These are phyloP conservation scores for Mythimna impura DNA, from an alignment of 2,888 invertebrate genomes.

Conservation along the genomic window DNA sequence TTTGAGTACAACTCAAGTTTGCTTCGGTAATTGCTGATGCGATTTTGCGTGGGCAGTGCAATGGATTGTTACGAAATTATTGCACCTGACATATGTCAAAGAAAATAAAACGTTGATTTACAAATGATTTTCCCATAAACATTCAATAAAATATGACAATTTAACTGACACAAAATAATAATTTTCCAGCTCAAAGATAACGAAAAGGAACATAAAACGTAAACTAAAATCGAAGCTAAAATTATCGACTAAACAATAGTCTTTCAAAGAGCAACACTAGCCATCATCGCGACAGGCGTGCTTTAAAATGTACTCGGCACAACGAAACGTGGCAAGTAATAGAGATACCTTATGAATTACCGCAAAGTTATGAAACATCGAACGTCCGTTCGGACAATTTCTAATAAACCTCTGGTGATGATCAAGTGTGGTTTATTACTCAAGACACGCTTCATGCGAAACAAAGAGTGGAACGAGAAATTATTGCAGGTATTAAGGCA, in stretches of 20 bases:
- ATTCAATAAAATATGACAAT: constrained; percentile 1
- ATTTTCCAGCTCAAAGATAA: not conserved
- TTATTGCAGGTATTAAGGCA: constrained; percentile 49
- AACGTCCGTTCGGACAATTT: constrained; percentile 60
- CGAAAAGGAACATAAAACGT: constrained; percentile 22
- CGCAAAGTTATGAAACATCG: constrained; percentile 55
- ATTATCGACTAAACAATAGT: constrained; percentile 45
- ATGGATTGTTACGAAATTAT: constrained; percentile 16
- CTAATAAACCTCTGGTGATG: constrained; percentile 60
- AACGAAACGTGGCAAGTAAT: constrained; percentile 59
- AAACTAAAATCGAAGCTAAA: constrained; percentile 26
- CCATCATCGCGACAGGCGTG: constrained; percentile 32
- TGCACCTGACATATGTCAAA: not conserved
- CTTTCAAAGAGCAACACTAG: constrained; percentile 33
- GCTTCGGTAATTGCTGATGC: constrained; percentile 27
- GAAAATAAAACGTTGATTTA: not conserved
- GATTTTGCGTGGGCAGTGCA: constrained; percentile 25
- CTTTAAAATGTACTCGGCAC: constrained; percentile 39
- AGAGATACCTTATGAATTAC: constrained; percentile 55
- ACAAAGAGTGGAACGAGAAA: constrained; percentile 59
- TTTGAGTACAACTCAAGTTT: constrained; percentile 51
- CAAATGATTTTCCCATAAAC: not conserved
- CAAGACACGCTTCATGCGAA: constrained; percentile 60
- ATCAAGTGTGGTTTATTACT: constrained; percentile 66
- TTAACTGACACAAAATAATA: not conserved